A percentile compares a stretch with the other conserved stretches of the same genome.
Conservation (phyloP, 92 coral and sea anemone genomes). For the Phenganax marumi region DNA sequence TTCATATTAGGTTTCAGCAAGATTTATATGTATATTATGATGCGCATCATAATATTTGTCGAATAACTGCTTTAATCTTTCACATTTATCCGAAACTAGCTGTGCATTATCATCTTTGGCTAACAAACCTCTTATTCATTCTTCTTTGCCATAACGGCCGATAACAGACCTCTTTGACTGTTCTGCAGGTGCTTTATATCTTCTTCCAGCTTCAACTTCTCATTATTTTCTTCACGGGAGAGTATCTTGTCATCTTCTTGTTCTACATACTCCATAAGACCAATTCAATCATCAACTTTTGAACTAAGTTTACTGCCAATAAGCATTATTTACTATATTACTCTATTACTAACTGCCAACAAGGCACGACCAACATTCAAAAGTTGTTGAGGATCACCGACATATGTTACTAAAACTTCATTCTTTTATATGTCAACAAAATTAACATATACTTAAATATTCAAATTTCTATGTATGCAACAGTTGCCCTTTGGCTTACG, state of each 20-base stretch:
- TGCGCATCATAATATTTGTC: conserved; percentile 44
- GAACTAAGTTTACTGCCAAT: background rate
- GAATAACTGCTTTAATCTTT: conserved; percentile 19
- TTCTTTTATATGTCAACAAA: too few species aligned
- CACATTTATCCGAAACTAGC: conserved; percentile 34
- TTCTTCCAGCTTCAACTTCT: conserved; percentile 16
- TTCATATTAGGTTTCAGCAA: conserved; percentile 7
- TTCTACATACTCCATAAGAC: background rate
- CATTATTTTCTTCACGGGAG: background rate
- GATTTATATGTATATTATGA: conserved; percentile 38
- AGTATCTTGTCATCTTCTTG: background rate
- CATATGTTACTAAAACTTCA: too few species aligned
- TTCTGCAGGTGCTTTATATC: conserved; percentile 19
- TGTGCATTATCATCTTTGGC: conserved; percentile 26
- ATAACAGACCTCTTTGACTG: conserved; percentile 28
- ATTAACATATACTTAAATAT: too few species aligned
- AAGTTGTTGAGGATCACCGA: conserved; percentile 5
- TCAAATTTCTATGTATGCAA: too few species aligned
- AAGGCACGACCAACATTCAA: conserved; percentile 2
- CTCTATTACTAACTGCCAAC: background rate
- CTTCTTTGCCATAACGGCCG: conserved; percentile 34
- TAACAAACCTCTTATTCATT: conserved; percentile 30
- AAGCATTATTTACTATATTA: background rate
- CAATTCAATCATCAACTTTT: background rate
- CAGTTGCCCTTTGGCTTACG: too few species aligned